Evolutionary conservation across 2,888 invertebrate genomes (phyloP).

Genomic region (Harpalus rufipes): DNA sequence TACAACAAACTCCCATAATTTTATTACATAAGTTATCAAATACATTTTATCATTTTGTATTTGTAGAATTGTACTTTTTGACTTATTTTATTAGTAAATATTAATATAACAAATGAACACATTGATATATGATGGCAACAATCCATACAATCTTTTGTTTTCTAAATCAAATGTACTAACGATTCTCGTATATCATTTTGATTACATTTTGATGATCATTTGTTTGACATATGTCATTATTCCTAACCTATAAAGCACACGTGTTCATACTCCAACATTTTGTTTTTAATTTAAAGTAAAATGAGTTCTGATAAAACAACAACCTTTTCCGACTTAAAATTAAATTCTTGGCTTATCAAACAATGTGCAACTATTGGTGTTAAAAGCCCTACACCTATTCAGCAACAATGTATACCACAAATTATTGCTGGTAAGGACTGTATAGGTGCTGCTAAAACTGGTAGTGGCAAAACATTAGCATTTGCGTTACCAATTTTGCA

Average conservation of each 20-base stretch:
- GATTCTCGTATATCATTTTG: too few species aligned
- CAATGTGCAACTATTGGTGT: slow-evolving; percentile 87
- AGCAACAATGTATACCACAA: slow-evolving; percentile 88
- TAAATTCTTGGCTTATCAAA: slow-evolving; percentile 87
- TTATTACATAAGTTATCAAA: neutral
- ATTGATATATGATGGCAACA: too few species aligned
- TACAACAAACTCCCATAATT: neutral
- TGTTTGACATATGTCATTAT: slow-evolving; percentile 32
- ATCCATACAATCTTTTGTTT: too few species aligned
- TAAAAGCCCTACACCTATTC: slow-evolving; percentile 89
- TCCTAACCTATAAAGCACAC: slow-evolving; percentile 23
- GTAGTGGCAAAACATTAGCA: slow-evolving; percentile 98
- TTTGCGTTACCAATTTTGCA: slow-evolving; percentile 97
- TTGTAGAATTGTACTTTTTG: too few species aligned
- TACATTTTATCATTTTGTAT: too few species aligned
- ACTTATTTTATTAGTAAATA: too few species aligned
- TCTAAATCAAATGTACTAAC: too few species aligned
- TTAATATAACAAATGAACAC: too few species aligned
- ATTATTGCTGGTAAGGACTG: slow-evolving; percentile 91
- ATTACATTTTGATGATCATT: neutral
- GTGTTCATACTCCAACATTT: neutral
- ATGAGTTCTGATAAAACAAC: slow-evolving; percentile 70
- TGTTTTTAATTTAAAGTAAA: slow-evolving; percentile 16
- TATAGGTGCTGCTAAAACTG: slow-evolving; percentile 98
- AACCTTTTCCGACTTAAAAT: slow-evolving; percentile 81